Evolutionary conservation across 2,113 vertebrate genomes (phyloP), one percentile per base, ranked within the genome.

Genomic region (Geococcyx californianus): DNA sequence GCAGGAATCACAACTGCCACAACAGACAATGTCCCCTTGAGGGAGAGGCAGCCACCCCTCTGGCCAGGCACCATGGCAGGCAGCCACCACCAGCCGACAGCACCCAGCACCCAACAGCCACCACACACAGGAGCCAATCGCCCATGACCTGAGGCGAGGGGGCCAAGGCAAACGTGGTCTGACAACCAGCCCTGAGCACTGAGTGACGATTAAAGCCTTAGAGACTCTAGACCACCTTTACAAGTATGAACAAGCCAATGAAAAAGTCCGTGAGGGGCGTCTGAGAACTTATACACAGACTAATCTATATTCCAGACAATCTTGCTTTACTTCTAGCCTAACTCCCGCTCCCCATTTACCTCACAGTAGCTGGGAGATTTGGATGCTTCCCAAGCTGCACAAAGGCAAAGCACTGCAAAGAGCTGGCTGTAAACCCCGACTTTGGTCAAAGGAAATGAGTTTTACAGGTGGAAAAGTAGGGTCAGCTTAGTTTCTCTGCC

Each of bases 241-340:
- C 9, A 13, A 59, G 19, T 10, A 21, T 0, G 0, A 80, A 58
- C 31, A 36, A 1, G 0, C 5, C 0, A 0, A 13, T 12, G 11
- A 51, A 59, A 33, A 26, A 13, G 8, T 45, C 70, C 4, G 1
- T 2, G 13, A 56, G 47, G 25, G 86, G 7, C 19, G 28, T 56
- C 52, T 63, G 60, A 45, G 73, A 74, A n/a, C n/a, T 75, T 45
- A 16, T 6, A 34, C 21, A 23, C 0, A 1, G 47, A 3, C 28
- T 78, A 33, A 70, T 73, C 55, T 66, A 20, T 58, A 42, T 69
- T 54, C 51, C 85, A 90, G 55, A 24, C 26, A 5, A 44, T 63
- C 42, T 67, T 34, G 5, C 34, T 58, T 73, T 64, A 54, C 28
- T 88, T 34, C 20, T 34, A 23, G 34, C 6, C 0, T 26, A n/a